Evolutionary conservation across 2,888 invertebrate species (phyloP).

Genomic region (Thereva unica): DNA sequence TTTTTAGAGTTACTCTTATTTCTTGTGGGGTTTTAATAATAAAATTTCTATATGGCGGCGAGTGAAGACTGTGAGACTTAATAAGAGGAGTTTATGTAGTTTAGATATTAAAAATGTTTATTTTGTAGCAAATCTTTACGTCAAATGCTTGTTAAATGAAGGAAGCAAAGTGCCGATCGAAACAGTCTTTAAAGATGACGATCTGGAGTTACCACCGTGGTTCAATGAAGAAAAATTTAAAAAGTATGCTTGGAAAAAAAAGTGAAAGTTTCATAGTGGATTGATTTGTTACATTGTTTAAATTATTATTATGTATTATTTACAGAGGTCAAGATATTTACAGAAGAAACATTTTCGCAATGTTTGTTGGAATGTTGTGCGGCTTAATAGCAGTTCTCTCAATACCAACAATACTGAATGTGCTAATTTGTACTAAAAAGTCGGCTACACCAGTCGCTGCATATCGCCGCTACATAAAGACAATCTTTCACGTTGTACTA

Average conservation of each 20-base stretch:
- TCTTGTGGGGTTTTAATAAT: too few relatives aligned
- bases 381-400: conserved; percentile 77
- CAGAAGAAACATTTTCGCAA: conserved; percentile 68
- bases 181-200: conserved; percentile 38
- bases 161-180: conserved; percentile 47
- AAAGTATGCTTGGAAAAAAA: conserved; percentile 58
- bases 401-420: conserved; percentile 72
- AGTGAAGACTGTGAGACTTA: too few relatives aligned
- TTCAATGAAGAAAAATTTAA: conserved; percentile 69
- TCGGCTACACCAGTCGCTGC: conserved; percentile 69
- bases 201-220: conserved; percentile 66
- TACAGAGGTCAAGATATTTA: conserved; percentile 75
- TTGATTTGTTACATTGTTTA: not conserved
- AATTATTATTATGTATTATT: conserved; percentile 38
- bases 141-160: conserved; percentile 50
- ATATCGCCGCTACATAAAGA: conserved; percentile 78
- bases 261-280: not conserved
- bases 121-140: too few relatives aligned
- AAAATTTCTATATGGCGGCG: too few relatives aligned
- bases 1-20: too few relatives aligned
- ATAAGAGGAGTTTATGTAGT: too few relatives aligned
- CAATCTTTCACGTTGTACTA: conserved; percentile 72
- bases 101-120: too few relatives aligned
- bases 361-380: conserved; percentile 73
- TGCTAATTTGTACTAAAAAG: conserved; percentile 72